Evolutionary conservation across 1,140 invertebrate genomes (phyloP), one percentile per base, ranked within the genome.

Genomic region (Dinothrombium tinctorium): DNA sequence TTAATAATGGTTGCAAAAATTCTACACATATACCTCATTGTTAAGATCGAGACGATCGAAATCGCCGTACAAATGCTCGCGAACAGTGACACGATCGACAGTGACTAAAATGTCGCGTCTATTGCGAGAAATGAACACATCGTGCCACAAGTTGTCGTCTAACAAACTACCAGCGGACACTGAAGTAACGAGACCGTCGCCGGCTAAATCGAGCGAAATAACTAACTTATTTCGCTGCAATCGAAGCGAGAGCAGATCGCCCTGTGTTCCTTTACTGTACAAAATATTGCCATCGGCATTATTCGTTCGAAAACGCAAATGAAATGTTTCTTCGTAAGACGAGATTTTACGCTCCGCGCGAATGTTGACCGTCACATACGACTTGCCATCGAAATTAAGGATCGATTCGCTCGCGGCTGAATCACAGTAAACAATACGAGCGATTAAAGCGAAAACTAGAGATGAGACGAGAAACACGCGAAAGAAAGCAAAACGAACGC

Each of bases 111-210:
- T 68, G 49, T 83, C 73, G 37, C 74, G 71, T 24, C 73, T 61
- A 50, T 81, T 75, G 24, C 89, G 62, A 0, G 73, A 76, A 35
- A 95, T 76, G 8, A 82, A 69, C 23, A 95, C 81, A 57, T 95
- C 87, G 55, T 96, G 89, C 87, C 89, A 96, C 54, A 90, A 74
- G 57, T 90, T 87, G 56, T 98, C 87, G 57, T 96, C 90, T 23
- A 98, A 57, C 40, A 96, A 61, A 59, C 83, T 90, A 36, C 89
- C 89, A 29, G 84, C 78, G 0, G 79, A 77, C 9, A 89, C 57
- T 35, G 76, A 81, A 0, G 79, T 83, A 51, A 74, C 69, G 9
- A 73, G 62, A 29, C 71, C 69, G 36, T 45, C 44, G 15, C 44
- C 43, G 3, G 37, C 35, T 39, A 94, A 62, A 61, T 92, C 77